phyloP scores from a whole-genome alignment of 1,140 invertebrate species.

The Colletes gigas region DNA sequence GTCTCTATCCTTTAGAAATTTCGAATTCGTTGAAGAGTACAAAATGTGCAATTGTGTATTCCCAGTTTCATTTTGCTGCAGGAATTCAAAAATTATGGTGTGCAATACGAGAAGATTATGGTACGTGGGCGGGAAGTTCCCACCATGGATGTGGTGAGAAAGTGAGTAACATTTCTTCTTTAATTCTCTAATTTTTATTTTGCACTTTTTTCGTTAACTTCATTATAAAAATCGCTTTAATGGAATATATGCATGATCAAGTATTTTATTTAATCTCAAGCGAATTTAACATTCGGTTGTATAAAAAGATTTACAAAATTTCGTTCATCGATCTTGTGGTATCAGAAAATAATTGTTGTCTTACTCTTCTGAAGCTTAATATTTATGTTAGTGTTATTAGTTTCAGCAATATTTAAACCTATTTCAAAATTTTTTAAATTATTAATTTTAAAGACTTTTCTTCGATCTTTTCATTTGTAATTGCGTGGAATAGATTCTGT shows the following conservation, averaged over 20 bases:
- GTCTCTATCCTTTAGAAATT: not conserved
- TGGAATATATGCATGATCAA: not conserved
- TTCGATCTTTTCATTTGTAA: no score
- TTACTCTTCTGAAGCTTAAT: no score
- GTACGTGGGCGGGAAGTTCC: conserved; percentile 81
- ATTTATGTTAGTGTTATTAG: no score
- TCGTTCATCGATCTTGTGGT: no score
- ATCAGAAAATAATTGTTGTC: no score
- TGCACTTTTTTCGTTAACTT: not conserved
- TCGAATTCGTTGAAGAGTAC: not conserved
- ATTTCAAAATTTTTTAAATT: no score
- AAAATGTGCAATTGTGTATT: not conserved
- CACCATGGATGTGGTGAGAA: conserved; percentile 66
- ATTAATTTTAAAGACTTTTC: no score
- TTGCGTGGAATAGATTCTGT: no score
- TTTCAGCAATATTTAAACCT: no score
- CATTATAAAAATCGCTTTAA: not conserved
- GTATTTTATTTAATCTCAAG: not conserved
- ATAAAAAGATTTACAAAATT: no score
- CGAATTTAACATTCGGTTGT: no score
- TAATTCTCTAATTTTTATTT: not conserved
- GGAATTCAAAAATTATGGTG: conserved; percentile 74
- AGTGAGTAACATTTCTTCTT: conserved; percentile 56
- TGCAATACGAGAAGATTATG: conserved; percentile 81
- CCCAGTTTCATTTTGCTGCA: conserved; percentile 61